Conservation (phyloP, 2,797 vertebrate species). For the Chelon labrosus region DNA sequence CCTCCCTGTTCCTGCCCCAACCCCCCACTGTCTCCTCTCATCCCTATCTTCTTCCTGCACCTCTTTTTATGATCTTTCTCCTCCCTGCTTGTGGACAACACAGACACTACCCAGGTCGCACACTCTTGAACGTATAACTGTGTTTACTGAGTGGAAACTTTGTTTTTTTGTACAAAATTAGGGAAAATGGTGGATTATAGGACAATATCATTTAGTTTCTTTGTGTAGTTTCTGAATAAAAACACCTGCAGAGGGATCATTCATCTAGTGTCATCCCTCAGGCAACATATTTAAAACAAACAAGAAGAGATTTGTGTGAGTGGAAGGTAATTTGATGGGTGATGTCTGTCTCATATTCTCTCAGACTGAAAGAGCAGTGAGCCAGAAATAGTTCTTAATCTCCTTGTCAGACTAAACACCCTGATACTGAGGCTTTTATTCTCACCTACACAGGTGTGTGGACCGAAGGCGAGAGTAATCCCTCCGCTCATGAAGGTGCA, state of each 20-base stretch:
- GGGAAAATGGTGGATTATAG: not conserved
- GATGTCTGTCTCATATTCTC: slow-evolving; percentile 47
- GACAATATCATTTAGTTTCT: not conserved
- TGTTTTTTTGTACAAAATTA: not conserved
- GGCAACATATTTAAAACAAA: not conserved
- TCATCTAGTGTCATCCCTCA: not conserved
- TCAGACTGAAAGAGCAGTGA: slow-evolving; percentile 42
- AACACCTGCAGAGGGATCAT: not conserved
- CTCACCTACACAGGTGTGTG: slow-evolving; percentile 70
- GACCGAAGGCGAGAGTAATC: slow-evolving; percentile 42
- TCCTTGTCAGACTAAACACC: slow-evolving; percentile 76
- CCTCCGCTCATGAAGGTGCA: slow-evolving; percentile 21
- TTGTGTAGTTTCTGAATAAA: not conserved
- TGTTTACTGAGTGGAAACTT: slow-evolving; percentile 1
- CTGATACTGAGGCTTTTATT: slow-evolving; percentile 63
- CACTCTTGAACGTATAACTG: slow-evolving; percentile 35
- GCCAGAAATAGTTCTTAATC: slow-evolving; percentile 68
- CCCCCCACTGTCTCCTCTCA: slow-evolving; percentile 69
- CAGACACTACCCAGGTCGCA: slow-evolving; percentile 61
- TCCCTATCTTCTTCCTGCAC: slow-evolving; percentile 77
- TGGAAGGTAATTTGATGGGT: slow-evolving; percentile 31
- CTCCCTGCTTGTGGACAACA: slow-evolving; percentile 73
- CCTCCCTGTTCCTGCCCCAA: slow-evolving; percentile 67
- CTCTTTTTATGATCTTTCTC: slow-evolving; percentile 77
- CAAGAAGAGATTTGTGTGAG: slow-evolving; percentile 13